phyloP scores from a whole-genome alignment of 2,113 vertebrate species.

The Hyperopisus bebe region DNA sequence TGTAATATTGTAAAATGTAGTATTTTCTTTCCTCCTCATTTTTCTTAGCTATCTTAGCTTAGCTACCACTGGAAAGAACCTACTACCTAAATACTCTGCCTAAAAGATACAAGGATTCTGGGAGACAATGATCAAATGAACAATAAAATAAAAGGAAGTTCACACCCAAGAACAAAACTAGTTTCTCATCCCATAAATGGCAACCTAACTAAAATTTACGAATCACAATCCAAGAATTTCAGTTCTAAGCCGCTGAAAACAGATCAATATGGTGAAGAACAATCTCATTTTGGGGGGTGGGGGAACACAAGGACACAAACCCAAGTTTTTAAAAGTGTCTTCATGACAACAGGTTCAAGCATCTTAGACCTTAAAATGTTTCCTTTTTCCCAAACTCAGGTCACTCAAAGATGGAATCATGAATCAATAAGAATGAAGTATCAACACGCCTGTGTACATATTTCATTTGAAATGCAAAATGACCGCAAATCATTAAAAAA shows the following conservation, averaged over 20 bases:
- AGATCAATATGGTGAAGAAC: constrained; percentile 24
- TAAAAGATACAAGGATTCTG: not conserved
- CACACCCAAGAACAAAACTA: not conserved
- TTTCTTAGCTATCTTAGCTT: not conserved
- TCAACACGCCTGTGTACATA: not conserved
- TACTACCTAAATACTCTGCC: not conserved
- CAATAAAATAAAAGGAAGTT: not conserved
- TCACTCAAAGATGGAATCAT: not conserved
- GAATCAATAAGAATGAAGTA: not conserved
- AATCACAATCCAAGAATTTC: not conserved
- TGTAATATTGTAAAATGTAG: not conserved
- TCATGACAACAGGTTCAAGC: constrained; percentile 59
- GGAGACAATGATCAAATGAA: not conserved
- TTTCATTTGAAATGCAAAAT: not conserved
- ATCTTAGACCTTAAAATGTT: constrained; percentile 46
- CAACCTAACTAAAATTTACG: not conserved
- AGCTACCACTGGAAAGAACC: not conserved
- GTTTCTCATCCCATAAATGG: not conserved
- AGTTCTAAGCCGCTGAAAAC: not conserved
- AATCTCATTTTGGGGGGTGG: constrained; percentile 35
- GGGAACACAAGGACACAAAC: constrained; percentile 32
- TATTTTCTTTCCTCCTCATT: not conserved
- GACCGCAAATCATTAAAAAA: not conserved
- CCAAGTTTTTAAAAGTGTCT: constrained; percentile 39
- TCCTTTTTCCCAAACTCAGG: not conserved